Evolutionary conservation across 2,888 invertebrate genomes (phyloP), one percentile per base, ranked within the genome.

Genomic region (Erpobdella octoculata): DNA sequence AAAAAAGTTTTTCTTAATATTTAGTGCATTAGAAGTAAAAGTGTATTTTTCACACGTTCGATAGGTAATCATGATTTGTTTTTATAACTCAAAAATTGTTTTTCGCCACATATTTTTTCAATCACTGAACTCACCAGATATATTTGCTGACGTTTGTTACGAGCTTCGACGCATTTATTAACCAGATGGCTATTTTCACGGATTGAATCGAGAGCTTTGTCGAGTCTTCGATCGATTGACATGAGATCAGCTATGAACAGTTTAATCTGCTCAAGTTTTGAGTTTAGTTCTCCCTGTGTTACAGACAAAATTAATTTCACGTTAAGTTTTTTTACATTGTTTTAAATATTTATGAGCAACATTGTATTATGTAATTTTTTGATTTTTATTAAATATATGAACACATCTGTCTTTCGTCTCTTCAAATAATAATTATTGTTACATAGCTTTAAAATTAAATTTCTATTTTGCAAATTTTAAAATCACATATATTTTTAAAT

Each of bases 191-290:
- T 58, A 28, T 69, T 69, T 36, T 69, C 69, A 18, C 35, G 48
- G 69, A 69, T 69, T 15, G 53, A 28, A 35, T 69, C 69, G 12
- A 69, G 25, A n/a, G 69, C 69, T 58, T 69, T 69, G 58, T 69
- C 69, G n/a, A 69, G 58, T 58, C 69, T 53, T 21, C 69, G 31
- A 25, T 69, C 69, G 33, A 69, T 58, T 9, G 69, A 69, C 69
- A 58, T 33, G 33, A 69, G 69, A 9, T 69, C 69, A 15, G 53
- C 18, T 18, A 69, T 69, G 58, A 33, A 53, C 18, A 69, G 48
- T 8, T 48, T 46, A 12, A 69, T 36, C 33, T 69, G 69, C n/a
- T 58, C 69, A 21, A 69, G 21, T 48, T 69, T 69, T 46, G 46
- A 21, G n/a, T 53, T 58, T n/a, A 69, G 21, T 58, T 69, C 69